Conservation (phyloP, 92 coral and sea anemone genomes). For the Scolanthus callimorphus region DNA sequence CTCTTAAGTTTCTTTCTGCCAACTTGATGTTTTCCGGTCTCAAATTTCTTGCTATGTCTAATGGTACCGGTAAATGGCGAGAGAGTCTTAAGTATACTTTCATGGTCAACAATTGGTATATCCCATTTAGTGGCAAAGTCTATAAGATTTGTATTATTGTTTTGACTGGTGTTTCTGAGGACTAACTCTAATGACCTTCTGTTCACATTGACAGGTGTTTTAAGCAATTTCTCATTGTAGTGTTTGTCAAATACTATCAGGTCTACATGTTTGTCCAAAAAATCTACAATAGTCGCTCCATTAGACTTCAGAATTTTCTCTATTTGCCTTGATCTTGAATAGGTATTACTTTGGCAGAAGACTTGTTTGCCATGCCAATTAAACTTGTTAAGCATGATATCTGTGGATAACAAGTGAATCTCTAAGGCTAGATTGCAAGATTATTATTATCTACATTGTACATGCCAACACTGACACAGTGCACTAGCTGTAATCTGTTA, state of each 20-base stretch:
- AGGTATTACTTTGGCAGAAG: neutral
- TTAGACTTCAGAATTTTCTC: neutral
- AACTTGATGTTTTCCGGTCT: too few species aligned
- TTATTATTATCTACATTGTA: too few species aligned
- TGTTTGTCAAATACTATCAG: constrained; percentile 7
- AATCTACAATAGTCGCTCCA: too few species aligned
- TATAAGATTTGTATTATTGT: too few species aligned
- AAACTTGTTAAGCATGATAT: too few species aligned
- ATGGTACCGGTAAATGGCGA: too few species aligned
- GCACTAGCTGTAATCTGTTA: too few species aligned
- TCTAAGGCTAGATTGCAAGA: too few species aligned
- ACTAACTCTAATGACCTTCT: constrained; percentile 17
- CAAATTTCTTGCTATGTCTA: neutral
- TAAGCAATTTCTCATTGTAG: constrained; percentile 11
- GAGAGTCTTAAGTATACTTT: neutral
- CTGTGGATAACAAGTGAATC: too few species aligned
- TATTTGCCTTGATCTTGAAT: neutral
- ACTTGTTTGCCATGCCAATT: neutral
- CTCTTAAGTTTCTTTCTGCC: neutral
- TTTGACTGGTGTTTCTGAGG: too few species aligned
- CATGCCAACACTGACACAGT: too few species aligned
- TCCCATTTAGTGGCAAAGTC: constrained; percentile 14
- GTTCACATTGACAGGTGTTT: constrained; percentile 4
- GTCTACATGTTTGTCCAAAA: neutral
- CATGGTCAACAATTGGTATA: constrained; percentile 5